Evolutionary conservation across 1,140 invertebrate species (phyloP).

Genomic region (Mesaphorura yosii): DNA sequence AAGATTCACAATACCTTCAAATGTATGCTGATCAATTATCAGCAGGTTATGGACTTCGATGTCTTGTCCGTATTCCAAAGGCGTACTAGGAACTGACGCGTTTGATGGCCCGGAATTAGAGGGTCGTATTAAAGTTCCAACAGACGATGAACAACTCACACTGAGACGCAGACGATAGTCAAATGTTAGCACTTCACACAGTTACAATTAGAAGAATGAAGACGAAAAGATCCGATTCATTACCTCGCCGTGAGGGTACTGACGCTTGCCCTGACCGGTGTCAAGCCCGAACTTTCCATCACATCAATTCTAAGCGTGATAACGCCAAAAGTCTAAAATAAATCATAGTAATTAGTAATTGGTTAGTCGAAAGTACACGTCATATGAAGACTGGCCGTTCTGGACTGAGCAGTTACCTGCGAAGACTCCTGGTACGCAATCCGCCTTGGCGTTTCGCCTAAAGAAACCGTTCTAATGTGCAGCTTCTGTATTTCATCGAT

Average conservation of each 20-base stretch:
- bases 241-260: conserved; percentile 56
- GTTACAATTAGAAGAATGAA: neutral
- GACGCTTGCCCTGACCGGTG: conserved; percentile 58
- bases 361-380: neutral
- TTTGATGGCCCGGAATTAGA: conserved; percentile 22
- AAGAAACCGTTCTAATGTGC: conserved; percentile 85
- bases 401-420: conserved; percentile 47
- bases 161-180: conserved; percentile 14
- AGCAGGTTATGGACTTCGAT: conserved; percentile 85
- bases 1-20: conserved; percentile 51
- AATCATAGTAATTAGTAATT: conserved; percentile 6
- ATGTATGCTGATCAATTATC: conserved; percentile 92
- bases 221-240: conserved; percentile 1
- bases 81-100: conserved; percentile 8
- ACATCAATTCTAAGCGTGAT: conserved; percentile 80
- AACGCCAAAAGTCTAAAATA: conserved; percentile 78
- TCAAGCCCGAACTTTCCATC: conserved; percentile 53
- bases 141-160: conserved; percentile 27
- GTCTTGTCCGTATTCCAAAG: conserved; percentile 59
- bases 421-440: conserved; percentile 92
- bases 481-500: conserved; percentile 98
- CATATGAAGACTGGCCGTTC: neutral
- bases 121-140: conserved; percentile 26
- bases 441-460: conserved; percentile 83
- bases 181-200: neutral